Conservation (phyloP, 2,797 vertebrate species). For the Manis crassicaudata region DNA sequence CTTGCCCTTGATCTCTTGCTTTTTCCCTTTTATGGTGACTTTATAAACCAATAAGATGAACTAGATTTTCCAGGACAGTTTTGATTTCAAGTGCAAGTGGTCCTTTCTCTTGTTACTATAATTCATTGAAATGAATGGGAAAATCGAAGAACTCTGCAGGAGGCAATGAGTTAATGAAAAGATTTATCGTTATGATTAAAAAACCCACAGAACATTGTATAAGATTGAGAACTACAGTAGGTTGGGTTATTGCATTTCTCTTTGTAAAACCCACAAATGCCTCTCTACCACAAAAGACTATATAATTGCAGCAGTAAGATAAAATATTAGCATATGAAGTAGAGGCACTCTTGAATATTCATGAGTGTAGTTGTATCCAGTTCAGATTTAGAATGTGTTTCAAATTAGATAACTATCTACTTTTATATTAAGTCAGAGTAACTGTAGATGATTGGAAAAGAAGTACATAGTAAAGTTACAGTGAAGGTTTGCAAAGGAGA, state of each 20-base stretch:
- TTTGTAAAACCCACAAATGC: slow-evolving; percentile 6
- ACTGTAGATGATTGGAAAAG: background rate
- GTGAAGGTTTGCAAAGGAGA: background rate
- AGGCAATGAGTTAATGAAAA: background rate
- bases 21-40: background rate
- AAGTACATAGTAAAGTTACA: background rate
- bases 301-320: background rate
- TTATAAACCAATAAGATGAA: background rate
- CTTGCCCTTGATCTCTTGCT: background rate
- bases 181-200: background rate
- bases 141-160: background rate
- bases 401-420: background rate
- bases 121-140: background rate
- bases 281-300: background rate
- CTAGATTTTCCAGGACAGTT: background rate
- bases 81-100: background rate
- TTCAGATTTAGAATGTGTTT: slow-evolving; percentile 3
- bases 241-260: background rate
- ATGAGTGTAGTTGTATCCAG: background rate
- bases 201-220: background rate
- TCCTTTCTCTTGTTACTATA: background rate
- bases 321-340: background rate
- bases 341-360: slow-evolving; percentile 4
- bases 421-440: background rate
- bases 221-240: background rate